A percentile compares a stretch with the other conserved stretches of the same genome.
Evolutionary conservation across 2,113 vertebrate species (phyloP).

Genomic region (Cephalopterus ornatus): DNA sequence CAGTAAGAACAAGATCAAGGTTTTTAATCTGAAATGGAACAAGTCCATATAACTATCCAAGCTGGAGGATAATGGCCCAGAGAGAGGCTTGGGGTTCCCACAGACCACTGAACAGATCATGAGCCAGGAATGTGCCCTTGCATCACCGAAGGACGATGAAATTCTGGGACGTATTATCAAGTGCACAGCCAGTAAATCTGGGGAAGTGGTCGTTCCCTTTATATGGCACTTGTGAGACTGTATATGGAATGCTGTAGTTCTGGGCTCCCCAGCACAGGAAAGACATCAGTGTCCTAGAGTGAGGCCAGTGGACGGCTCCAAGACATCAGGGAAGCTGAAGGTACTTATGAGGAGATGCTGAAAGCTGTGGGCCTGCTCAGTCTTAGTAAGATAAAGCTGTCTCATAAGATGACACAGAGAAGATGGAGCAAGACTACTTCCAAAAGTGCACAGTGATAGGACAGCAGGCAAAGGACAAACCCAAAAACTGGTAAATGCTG

Average conservation of each 20-base stretch:
- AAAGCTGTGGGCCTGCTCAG: not conserved
- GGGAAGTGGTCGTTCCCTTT: not conserved
- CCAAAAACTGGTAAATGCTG: not conserved
- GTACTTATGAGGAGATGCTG: not conserved
- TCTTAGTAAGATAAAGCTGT: not conserved
- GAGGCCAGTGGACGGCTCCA: not conserved
- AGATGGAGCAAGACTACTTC: not conserved
- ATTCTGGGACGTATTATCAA: not conserved
- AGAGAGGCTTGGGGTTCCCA: not conserved
- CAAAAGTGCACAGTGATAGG: accelerated
- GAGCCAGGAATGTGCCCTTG: not conserved
- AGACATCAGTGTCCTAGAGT: accelerated
- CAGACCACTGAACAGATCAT: not conserved
- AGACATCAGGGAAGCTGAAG: not conserved
- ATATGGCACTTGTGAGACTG: not conserved
- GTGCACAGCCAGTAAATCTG: not conserved
- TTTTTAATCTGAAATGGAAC: not conserved
- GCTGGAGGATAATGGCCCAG: not conserved
- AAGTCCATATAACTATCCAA: not conserved
- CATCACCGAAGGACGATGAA: not conserved
- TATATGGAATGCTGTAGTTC: not conserved
- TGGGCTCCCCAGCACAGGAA: not conserved
- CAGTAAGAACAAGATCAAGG: not conserved
- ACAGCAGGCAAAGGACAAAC: not conserved
- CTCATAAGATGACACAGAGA: accelerated